These are phyloP conservation scores for Pipistrellus nathusii DNA, from an alignment of 2,797 vertebrate species.

Conservation along the genomic window DNA sequence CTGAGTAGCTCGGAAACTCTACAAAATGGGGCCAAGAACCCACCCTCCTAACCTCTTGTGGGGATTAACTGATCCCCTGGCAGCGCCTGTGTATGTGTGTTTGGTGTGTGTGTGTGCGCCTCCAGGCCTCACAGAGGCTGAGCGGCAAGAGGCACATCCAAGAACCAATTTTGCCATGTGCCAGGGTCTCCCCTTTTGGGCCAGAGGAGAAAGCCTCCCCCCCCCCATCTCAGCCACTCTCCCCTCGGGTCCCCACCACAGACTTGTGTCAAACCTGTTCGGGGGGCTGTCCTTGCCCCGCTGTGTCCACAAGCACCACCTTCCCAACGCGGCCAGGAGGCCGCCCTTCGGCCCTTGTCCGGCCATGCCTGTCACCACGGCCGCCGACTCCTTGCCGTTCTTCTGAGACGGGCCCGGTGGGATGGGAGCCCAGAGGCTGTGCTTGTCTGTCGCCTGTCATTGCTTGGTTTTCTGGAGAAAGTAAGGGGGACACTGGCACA, in stretches of 20 bases:
- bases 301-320: fast-evolving
- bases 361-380: fast-evolving
- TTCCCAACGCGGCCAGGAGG: fast-evolving
- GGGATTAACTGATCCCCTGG: constrained; percentile 67
- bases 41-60: constrained; percentile 53
- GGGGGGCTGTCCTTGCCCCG: too few relatives aligned
- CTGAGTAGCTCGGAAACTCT: background rate
- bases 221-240: fast-evolving
- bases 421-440: background rate
- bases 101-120: background rate
- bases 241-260: fast-evolving
- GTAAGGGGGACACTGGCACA: background rate
- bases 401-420: background rate
- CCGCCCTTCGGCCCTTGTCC: fast-evolving
- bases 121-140: background rate
- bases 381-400: background rate
- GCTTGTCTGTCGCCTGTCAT: background rate
- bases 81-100: background rate
- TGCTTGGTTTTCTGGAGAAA: background rate
- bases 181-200: background rate
- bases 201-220: background rate
- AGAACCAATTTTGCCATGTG: too few relatives aligned
- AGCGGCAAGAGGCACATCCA: background rate
- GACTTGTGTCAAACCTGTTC: too few relatives aligned
- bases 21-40: constrained; percentile 63